A percentile compares a stretch with the other conserved stretches of the same genome.
Conservation (phyloP, 2,888 invertebrate species). For the Megalurothrips usitatus region DNA sequence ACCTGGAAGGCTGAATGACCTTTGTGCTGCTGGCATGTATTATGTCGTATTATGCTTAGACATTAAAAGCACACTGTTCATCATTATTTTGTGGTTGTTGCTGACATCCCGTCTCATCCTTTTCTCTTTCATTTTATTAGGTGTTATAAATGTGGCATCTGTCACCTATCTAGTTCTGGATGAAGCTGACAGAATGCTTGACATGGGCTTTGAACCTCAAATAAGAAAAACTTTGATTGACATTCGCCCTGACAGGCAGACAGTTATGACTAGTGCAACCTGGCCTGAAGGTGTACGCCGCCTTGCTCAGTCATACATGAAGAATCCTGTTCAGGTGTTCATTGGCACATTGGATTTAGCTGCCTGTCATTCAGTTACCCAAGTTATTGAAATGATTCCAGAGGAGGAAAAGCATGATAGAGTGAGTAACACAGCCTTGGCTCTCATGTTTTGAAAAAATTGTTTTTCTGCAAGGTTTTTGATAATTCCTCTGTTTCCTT, state of each 20-base stretch:
- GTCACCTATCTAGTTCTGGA: conserved; percentile 88
- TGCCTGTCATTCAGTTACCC: conserved; percentile 82
- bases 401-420: conserved; percentile 65
- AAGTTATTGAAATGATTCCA: conserved; percentile 68
- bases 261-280: conserved; percentile 95
- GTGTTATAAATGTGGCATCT: conserved; percentile 66
- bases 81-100: background rate
- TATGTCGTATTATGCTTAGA: background rate
- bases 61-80: background rate
- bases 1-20: conserved; percentile 87
- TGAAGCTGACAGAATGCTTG: conserved; percentile 86
- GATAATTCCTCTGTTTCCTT: conserved; percentile 11
- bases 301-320: conserved; percentile 81
- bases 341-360: conserved; percentile 85
- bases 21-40: conserved; percentile 58
- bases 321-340: conserved; percentile 82
- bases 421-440: conserved; percentile 44
- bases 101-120: background rate
- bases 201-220: conserved; percentile 83
- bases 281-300: conserved; percentile 87
- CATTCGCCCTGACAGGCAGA: conserved; percentile 83
- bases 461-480: background rate
- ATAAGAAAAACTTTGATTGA: conserved; percentile 77
- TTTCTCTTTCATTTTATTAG: conserved; percentile 39
- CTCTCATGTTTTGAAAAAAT: conserved; percentile 27